Evolutionary conservation across 37 sponge, comb jelly and placozoan genomes (phyloP).

Genomic region (Tethya wilhelma): DNA sequence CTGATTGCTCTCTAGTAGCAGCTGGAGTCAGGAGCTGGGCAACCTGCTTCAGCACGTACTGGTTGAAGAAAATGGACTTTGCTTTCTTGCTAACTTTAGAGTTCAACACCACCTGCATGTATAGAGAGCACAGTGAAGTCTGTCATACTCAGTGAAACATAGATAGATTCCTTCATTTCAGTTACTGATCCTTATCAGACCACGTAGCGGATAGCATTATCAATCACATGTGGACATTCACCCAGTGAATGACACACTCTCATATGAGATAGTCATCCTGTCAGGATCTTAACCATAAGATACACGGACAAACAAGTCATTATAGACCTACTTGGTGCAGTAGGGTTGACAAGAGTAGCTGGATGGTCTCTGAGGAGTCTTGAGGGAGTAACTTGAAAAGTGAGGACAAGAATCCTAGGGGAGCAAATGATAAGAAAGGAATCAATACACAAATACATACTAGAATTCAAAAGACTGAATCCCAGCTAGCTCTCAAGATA

Average conservation of each 20-base stretch:
- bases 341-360: conserved; percentile 46
- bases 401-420: conserved; percentile 65
- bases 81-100: conserved; percentile 47
- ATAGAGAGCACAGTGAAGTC: no score
- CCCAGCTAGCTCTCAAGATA: no score
- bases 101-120: conserved; percentile 70
- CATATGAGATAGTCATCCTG: no score
- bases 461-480: no score
- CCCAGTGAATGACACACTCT: no score
- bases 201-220: no score
- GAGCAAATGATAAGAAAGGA: not conserved
- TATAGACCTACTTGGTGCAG: conserved; percentile 54
- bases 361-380: conserved; percentile 41
- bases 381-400: conserved; percentile 60
- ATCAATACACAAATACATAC: not conserved
- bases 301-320: no score
- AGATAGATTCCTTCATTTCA: no score
- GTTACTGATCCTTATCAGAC: no score
- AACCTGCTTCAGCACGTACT: conserved; percentile 31
- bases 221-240: no score
- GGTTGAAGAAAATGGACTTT: conserved; percentile 68
- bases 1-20: not conserved
- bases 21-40: conserved; percentile 31
- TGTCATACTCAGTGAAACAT: no score
- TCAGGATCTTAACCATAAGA: no score